Conservation (phyloP, 2,888 invertebrate species). For the Lasiommata megera region DNA sequence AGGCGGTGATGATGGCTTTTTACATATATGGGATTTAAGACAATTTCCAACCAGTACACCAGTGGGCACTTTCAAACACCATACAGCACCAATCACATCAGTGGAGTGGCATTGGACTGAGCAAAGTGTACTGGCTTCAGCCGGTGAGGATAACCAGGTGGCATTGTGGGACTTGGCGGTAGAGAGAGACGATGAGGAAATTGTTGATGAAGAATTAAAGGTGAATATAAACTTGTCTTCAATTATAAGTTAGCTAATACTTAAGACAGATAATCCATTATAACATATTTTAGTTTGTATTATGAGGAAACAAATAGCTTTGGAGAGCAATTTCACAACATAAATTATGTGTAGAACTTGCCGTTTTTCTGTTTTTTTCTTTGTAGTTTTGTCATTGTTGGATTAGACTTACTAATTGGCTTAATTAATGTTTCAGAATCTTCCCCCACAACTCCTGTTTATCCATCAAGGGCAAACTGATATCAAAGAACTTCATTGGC, state of each 20-base stretch:
- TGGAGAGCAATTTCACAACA: too few species aligned
- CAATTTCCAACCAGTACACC: constrained; percentile 89
- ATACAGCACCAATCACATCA: constrained; percentile 95
- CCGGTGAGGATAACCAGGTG: constrained; percentile 96
- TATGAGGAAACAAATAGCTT: too few species aligned
- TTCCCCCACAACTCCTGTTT: constrained; percentile 97
- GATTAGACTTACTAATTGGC: too few species aligned
- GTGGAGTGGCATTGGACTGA: constrained; percentile 98
- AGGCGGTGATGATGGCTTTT: constrained; percentile 97
- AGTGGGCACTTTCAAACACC: constrained; percentile 97
- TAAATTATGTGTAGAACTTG: too few species aligned
- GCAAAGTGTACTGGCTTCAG: constrained; percentile 95
- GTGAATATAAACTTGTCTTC: constrained; percentile 37
- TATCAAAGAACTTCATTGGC: constrained; percentile 99
- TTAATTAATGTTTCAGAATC: constrained; percentile 74
- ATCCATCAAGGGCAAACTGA: constrained; percentile 99
- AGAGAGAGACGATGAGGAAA: constrained; percentile 87
- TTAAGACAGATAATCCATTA: too few species aligned
- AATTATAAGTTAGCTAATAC: background rate
- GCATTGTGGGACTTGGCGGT: constrained; percentile 98
- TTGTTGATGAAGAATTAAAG: constrained; percentile 77
- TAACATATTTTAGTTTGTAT: too few species aligned
- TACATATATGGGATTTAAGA: constrained; percentile 98
- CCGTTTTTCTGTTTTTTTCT: too few species aligned
- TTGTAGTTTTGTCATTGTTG: too few species aligned